Evolutionary conservation across 2,113 vertebrate species (phyloP).

Genomic region (Nothoprocta pentlandii): DNA sequence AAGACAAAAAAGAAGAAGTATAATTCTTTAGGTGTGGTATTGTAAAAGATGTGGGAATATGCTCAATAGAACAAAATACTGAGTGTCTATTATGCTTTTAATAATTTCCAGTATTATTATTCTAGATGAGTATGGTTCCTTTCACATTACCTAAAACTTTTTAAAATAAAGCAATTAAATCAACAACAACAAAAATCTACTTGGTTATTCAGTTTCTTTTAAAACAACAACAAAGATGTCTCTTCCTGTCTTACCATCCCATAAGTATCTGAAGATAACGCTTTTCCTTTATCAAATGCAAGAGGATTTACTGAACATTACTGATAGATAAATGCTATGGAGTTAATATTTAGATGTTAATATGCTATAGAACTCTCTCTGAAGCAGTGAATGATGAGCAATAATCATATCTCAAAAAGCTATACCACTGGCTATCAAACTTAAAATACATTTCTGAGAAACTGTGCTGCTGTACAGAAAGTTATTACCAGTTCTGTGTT

Average conservation of each 20-base stretch:
- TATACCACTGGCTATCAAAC: neutral
- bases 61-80: neutral
- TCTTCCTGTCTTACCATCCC: neutral
- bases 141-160: neutral
- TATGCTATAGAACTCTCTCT: neutral
- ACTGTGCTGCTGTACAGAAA: neutral
- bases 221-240: neutral
- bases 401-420: neutral
- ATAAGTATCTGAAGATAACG: neutral
- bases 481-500: accelerated
- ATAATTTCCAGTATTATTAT: neutral
- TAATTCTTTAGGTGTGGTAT: neutral
- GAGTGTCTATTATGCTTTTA: neutral
- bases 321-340: neutral
- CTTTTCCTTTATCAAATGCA: neutral
- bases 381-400: neutral
- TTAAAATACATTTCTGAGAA: neutral
- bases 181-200: neutral
- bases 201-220: neutral
- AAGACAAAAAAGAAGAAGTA: neutral
- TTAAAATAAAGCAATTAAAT: neutral
- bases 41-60: neutral
- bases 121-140: neutral
- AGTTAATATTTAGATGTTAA: neutral
- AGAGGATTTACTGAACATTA: neutral